These are phyloP conservation scores for Imbricaverruca yamaguchii DNA, from an alignment of 2,888 invertebrate genomes.

Conservation along the genomic window DNA sequence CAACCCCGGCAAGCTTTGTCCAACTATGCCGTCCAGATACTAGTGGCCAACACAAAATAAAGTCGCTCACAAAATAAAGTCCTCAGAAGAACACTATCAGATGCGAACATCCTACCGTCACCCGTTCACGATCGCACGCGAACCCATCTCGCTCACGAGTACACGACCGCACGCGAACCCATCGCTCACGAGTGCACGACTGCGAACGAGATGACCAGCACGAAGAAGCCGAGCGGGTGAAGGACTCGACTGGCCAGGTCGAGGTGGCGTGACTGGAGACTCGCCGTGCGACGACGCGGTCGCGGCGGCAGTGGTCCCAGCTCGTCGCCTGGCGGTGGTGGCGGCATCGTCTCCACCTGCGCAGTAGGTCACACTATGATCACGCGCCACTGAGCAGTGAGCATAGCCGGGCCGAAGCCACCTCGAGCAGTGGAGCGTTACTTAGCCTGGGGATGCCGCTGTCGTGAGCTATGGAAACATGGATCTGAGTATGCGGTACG, in stretches of 20 bases:
- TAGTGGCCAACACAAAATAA: no score
- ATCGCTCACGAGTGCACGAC: neutral
- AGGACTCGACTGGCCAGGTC: neutral
- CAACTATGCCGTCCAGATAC: no score
- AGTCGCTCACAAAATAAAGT: no score
- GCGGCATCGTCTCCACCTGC: neutral
- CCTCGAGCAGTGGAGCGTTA: neutral
- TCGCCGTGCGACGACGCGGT: neutral
- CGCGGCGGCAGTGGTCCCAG: conserved; percentile 13
- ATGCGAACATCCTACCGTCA: no score
- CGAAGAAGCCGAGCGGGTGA: neutral
- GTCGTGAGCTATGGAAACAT: neutral
- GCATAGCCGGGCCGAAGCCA: neutral
- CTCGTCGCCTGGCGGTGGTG: neutral
- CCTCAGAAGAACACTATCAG: no score
- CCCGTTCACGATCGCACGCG: no score
- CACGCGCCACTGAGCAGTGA: neutral
- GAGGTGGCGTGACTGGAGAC: neutral
- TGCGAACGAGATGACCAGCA: neutral
- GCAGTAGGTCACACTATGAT: no score
- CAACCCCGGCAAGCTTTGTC: no score
- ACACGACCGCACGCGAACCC: no score
- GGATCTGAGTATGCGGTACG: neutral
- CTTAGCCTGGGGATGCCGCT: neutral
- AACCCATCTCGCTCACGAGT: no score